These are phyloP conservation scores for Patella pellucida DNA, from an alignment of 2,888 invertebrate genomes.

Conservation along the genomic window DNA sequence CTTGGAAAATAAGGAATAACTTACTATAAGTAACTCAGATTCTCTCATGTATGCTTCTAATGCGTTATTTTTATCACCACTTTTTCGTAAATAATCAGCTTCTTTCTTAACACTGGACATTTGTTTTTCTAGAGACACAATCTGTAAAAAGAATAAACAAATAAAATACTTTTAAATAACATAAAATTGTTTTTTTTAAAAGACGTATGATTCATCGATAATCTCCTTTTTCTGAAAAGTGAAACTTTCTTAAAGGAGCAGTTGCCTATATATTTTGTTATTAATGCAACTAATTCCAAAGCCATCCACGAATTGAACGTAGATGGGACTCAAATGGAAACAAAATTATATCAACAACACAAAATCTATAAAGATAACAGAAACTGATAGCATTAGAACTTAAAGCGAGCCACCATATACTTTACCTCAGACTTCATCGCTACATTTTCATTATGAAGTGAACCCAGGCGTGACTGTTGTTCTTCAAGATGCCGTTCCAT, in stretches of 20 bases:
- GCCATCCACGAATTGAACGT: too few relatives aligned
- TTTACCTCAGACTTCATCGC: slow-evolving; percentile 52
- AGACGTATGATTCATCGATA: too few relatives aligned
- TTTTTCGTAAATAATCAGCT: slow-evolving; percentile 41
- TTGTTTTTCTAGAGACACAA: slow-evolving; percentile 51
- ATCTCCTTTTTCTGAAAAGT: slow-evolving; percentile 3
- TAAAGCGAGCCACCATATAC: too few relatives aligned
- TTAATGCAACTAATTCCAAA: too few relatives aligned
- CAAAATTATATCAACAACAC: too few relatives aligned
- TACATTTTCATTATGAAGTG: slow-evolving; percentile 51
- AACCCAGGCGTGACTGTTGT: slow-evolving; percentile 42
- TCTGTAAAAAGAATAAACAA: slow-evolving; percentile 37
- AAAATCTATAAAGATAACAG: too few relatives aligned
- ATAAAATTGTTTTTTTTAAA: too few relatives aligned
- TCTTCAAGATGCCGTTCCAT: slow-evolving; percentile 44
- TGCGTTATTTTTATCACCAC: slow-evolving; percentile 47
- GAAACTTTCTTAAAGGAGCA: background rate
- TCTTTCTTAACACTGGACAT: slow-evolving; percentile 45
- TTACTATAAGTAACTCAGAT: slow-evolving; percentile 45
- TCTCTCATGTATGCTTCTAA: slow-evolving; percentile 51
- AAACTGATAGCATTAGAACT: too few relatives aligned
- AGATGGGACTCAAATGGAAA: too few relatives aligned
- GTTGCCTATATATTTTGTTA: too few relatives aligned
- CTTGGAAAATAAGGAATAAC: too few relatives aligned
- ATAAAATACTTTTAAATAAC: too few relatives aligned